Evolutionary conservation across 2,113 vertebrate genomes (phyloP), one percentile per base, ranked within the genome.

Genomic region (Sturnira hondurensis): DNA sequence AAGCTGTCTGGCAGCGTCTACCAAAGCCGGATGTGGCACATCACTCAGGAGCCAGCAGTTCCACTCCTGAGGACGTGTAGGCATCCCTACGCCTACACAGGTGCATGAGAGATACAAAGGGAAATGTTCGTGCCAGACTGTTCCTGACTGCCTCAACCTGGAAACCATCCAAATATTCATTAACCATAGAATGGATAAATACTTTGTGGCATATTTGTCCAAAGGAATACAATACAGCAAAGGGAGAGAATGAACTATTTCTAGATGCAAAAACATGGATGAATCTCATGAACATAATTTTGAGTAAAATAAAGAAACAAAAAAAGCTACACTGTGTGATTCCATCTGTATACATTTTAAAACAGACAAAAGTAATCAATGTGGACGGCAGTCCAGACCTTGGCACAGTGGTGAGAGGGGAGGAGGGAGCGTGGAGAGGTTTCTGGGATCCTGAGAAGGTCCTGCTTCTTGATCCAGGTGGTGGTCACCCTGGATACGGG

Each of bases 361-460:
- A 68, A 36, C 7, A 94, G 65, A 50, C 10, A 33, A 63, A 76
- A 54, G 5, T 31, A 20, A 89, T 47, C 5, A 9, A 17, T 43
- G 85, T 2, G 26, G 28, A 19, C 33, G 13, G 45, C 71, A 73
- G 61, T 22, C 5, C 52, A 85, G 78, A 24, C 36, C 50, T 81
- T 38, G 58, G 81, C 20, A n/a, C 58, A 26, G 41, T 11, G 20
- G 14, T 20, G n/a, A 65, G 4, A n/a, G 52, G 7, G 4, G 4
- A 16, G 11, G 24, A n/a, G 22, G 2, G 7, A 28, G 41, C 1
- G 3, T 0, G 7, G 24, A 36, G 36, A 74, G 50, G 5, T 11
- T 56, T 8, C 47, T 20, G 36, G 38, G n/a, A 74, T 54, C 63
- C n/a, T 61, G 28, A 24, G n/a, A 14, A 38, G 15, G n/a, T 20